Evolutionary conservation across 2,797 vertebrate species (phyloP), one percentile per base, ranked within the genome.

Genomic region (Karalla daura): DNA sequence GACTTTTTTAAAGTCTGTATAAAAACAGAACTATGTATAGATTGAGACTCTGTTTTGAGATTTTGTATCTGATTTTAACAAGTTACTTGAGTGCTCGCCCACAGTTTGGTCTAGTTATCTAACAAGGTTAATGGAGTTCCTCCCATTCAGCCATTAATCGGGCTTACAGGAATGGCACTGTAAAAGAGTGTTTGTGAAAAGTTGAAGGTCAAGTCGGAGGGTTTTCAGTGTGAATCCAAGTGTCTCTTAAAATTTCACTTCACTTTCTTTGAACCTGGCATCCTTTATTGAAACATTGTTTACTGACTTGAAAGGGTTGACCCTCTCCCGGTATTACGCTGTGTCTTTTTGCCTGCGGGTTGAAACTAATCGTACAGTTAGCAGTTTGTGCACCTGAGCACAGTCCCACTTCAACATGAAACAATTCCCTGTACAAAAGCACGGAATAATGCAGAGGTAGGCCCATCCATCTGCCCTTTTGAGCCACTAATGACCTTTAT

Each of bases 401-500:
- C 10, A 47, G 53, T 49, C 43, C 51, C 10, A 3, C 36, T 32
- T 45, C 24, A 50, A 21, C 35, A 59, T 66, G 30, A 71, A 68
- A 66, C 39, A 28, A 44, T 46, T 61, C 2, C 12, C 23, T 44
- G 5, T 32, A 59, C 9, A 51, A 59, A 47, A 60, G 35, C 5
- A 18, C 10, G 30, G 7, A 5, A 60, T 32, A 63, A 63, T 25
- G 62, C 23, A 8, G 11, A 70, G 52, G 33, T 27, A 30, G 46
- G 7, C 13, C n/a, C 11, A 7, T 35, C 28, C 25, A 25, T 55
- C 27, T 50, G 54, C 43, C 17, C 51, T 65, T 72, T 70, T 66
- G 23, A 71, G 51, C 33, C 11, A 39, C 47, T 78, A 71, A 81
- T 67, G 56, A 79, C 53, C 67, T 60, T 75, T 53, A 61, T 65